Evolutionary conservation across 2,113 vertebrate genomes (phyloP), one percentile per base, ranked within the genome.

Genomic region (Osmerus eperlanus): DNA sequence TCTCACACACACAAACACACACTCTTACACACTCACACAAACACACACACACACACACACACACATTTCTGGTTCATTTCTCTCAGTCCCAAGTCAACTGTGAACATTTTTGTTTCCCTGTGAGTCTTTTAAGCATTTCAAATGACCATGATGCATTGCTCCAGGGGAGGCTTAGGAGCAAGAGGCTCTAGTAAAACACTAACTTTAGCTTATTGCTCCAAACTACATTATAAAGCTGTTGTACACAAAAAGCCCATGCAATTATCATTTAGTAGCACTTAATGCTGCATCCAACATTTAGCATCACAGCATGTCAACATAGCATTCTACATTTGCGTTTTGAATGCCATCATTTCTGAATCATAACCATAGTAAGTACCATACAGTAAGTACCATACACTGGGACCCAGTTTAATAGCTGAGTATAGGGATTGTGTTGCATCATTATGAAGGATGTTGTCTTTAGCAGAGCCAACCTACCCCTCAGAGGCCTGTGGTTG

Each of bases 401-500:
- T 47, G 41, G 9, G 41, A 47, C 41, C 41, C 9, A 47, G 41
- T 47, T 47, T 47, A 47, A 47, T 47, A 47, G 41, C 41, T 47
- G 41, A 47, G 41, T 47, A 47, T 47, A 47, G 41, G 41, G 9
- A 4, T 5, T 60, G 67, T 64, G 75, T 78, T 85, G 84, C 82
- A 81, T 87, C 84, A 81, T 78, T 58, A 66, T 73, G 69, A 78
- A 65, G 52, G 67, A 80, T 72, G 75, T 76, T 72, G 53, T 75
- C 58, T 58, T 4, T 51, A 65, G 41, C 23, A 18, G 68, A 75
- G 70, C 62, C 41, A 68, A 32, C 67, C 18, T 53, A 65, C 75
- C 78, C 84, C 86, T 81, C 54, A 12, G 82, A 86, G 88, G 78
- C 81, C 79, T 55, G 15, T 73, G 78, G 85, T 81, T 59, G 72